A percentile compares a stretch with the other conserved stretches of the same genome.
phyloP scores from a whole-genome alignment of 2,797 vertebrate genomes.

The Mormyrus hasselquistii region DNA sequence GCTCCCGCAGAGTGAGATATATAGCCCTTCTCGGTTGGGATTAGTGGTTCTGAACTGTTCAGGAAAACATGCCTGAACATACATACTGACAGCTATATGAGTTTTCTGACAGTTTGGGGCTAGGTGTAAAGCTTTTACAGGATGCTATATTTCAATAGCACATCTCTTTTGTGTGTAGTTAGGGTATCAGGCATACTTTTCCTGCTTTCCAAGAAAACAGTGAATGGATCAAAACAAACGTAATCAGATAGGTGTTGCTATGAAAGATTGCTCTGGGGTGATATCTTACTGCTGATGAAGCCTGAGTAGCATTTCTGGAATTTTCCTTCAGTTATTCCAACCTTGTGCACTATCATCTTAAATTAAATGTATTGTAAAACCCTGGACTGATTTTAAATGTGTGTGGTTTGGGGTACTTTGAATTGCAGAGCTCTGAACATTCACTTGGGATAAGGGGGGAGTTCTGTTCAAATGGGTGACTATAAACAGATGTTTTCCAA shows the following conservation, averaged over 20 bases:
- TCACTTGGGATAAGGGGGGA: not conserved
- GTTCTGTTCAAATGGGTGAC: not conserved
- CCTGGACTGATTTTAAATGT: not conserved
- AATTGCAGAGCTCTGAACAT: not conserved
- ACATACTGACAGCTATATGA: not conserved
- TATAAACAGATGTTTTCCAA: constrained; percentile 12
- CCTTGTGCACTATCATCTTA: not conserved
- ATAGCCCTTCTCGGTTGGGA: not conserved
- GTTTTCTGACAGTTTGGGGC: not conserved
- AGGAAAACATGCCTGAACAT: not conserved
- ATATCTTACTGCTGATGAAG: not conserved
- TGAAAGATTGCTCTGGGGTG: not conserved
- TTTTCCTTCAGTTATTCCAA: not conserved
- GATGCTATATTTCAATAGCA: not conserved
- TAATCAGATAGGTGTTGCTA: not conserved
- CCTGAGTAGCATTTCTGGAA: not conserved
- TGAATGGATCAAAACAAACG: not conserved
- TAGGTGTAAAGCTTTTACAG: not conserved
- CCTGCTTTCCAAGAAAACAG: not conserved
- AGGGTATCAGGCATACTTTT: not conserved
- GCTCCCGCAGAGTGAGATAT: not conserved
- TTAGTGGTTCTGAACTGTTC: not conserved
- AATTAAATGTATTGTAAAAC: not conserved
- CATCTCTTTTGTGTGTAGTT: not conserved
- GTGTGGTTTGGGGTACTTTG: not conserved